Evolutionary conservation across 2,888 invertebrate species (phyloP), one percentile per base, ranked within the genome.

Genomic region (Laspeyria flexula): DNA sequence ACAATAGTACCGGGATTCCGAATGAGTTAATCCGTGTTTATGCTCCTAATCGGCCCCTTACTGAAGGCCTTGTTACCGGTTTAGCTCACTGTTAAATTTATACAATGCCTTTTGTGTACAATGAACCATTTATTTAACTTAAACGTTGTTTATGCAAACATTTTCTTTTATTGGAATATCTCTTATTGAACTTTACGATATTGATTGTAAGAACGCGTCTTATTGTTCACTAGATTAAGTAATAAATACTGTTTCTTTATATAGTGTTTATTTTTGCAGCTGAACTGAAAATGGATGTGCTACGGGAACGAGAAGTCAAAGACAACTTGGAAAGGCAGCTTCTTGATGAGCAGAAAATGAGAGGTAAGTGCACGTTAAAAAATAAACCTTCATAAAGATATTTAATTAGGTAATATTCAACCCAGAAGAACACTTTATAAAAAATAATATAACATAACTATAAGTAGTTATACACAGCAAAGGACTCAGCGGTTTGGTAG

Each of bases 271-370:
- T 89, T 91, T 84, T 95, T 95, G 47, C 95, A 99, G 99, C 98
- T 83, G 98, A 99, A 93, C 93, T 99, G 73, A 98, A 98, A 93
- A 97, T 98, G 97, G 98, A 98, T 90, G 96, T 98, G 59, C 93
- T 98, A 65, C 94, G 98, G 77, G 98, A 99, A 92, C 93, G 98
- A 77, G 98, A 98, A 93, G 96, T 97, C 57, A 96, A 98, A 92
- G 98, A 98, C 92, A 97, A 96, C 80, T 90, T 98, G 79, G 98
- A 99, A 92, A 95, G 98, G 88, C 98, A 98, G 93, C 95, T 99
- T 59, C 93, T 96, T 71, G 98, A 98, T 83, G 98, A 99, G 90
- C 97, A 98, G 92, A 98, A 98, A 94, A 95, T 97, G 87, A 95
- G 98, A 95, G 96, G 99, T 99, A 92, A 95, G 97, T 94, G 1